These are phyloP conservation scores for Boleophthalmus pectinirostris DNA, from an alignment of 2,113 vertebrate genomes.

Conservation along the genomic window DNA sequence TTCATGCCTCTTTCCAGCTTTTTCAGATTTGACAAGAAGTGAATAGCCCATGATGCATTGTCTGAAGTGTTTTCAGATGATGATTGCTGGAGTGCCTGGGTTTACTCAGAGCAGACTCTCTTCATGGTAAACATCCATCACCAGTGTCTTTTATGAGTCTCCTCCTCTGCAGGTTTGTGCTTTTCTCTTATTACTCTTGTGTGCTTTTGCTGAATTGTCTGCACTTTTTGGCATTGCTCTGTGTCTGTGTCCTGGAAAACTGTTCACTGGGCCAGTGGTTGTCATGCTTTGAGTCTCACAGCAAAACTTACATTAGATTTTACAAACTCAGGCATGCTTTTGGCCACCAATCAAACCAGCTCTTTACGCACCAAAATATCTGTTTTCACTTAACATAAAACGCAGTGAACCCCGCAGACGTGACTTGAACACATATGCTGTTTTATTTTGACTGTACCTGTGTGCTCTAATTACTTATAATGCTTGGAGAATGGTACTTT, in stretches of 20 bases:
- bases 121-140: slow-evolving; percentile 61
- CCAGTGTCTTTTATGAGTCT: slow-evolving; percentile 64
- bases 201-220: slow-evolving; percentile 44
- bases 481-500: slow-evolving; percentile 24
- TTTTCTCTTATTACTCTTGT: slow-evolving; percentile 53
- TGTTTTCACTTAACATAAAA: slow-evolving; percentile 70
- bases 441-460: slow-evolving; percentile 47
- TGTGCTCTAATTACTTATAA: slow-evolving; percentile 33
- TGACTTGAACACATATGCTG: slow-evolving; percentile 34
- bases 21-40: background rate
- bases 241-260: slow-evolving; percentile 34
- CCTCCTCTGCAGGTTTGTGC: slow-evolving; percentile 44
- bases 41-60: background rate
- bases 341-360: slow-evolving; percentile 66
- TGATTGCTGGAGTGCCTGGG: slow-evolving; percentile 47
- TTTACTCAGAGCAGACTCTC: slow-evolving; percentile 48
- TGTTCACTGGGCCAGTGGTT: slow-evolving; percentile 23
- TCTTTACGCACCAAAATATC: slow-evolving; percentile 52
- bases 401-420: slow-evolving; percentile 56
- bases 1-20: background rate
- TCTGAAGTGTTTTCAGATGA: slow-evolving; percentile 44
- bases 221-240: slow-evolving; percentile 26
- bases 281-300: slow-evolving; percentile 45
- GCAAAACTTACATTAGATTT: slow-evolving; percentile 64
- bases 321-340: slow-evolving; percentile 44